Conservation (phyloP, 2,113 vertebrate genomes). For the Cryptoleucopteryx plumbea region DNA sequence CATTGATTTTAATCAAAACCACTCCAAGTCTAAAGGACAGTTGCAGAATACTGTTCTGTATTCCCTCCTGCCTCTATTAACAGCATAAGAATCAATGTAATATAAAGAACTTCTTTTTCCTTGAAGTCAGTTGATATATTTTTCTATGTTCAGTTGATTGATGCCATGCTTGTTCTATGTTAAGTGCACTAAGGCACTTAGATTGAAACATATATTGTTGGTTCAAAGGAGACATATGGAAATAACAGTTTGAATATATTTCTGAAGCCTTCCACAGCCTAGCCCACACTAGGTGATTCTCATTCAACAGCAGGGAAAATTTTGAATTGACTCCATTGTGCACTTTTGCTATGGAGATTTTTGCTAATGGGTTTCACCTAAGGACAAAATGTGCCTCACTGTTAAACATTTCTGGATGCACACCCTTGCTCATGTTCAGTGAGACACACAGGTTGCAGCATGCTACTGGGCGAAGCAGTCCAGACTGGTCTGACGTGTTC, state of each 20-base stretch:
- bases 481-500: background rate
- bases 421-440: fast-evolving
- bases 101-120: background rate
- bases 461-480: background rate
- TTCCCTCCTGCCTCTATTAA: background rate
- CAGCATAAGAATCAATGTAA: background rate
- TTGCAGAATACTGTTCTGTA: background rate
- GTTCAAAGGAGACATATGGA: background rate
- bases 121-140: background rate
- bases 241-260: background rate
- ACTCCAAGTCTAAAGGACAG: background rate
- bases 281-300: background rate
- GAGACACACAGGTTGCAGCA: background rate
- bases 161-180: background rate
- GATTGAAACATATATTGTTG: too few species aligned
- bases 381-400: background rate
- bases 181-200: background rate
- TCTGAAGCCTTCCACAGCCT: background rate
- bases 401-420: fast-evolving
- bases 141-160: background rate
- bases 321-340: background rate
- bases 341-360: background rate
- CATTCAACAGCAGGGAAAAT: background rate
- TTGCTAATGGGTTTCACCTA: background rate
- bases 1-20: background rate